These are phyloP conservation scores for Phalacrocorax brasilianus DNA, from an alignment of 2,113 vertebrate species.

Conservation along the genomic window DNA sequence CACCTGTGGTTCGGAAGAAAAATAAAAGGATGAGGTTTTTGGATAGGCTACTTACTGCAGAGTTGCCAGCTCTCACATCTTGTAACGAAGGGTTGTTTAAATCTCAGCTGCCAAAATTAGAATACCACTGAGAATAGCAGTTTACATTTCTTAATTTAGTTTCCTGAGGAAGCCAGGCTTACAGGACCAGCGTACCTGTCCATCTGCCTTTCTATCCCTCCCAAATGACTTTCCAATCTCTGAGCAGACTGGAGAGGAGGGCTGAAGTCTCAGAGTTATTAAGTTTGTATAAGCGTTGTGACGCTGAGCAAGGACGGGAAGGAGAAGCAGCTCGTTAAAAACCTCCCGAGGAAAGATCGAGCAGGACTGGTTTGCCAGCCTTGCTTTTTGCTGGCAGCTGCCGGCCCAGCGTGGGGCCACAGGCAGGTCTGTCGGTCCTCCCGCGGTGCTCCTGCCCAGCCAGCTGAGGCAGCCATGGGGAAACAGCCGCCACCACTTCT, in stretches of 20 bases:
- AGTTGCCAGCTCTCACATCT: not conserved
- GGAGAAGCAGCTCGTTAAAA: not conserved
- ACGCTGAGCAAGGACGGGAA: not conserved
- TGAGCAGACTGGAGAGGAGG: not conserved
- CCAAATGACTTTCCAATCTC: not conserved
- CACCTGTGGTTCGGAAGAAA: not conserved
- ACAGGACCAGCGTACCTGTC: not conserved
- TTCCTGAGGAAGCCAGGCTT: not conserved
- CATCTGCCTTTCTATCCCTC: not conserved
- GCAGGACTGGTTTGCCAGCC: not conserved
- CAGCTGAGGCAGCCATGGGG: not conserved
- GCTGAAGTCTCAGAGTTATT: not conserved
- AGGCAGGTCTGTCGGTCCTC: not conserved
- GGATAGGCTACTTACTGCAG: not conserved
- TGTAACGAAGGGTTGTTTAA: not conserved
- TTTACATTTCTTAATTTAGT: not conserved
- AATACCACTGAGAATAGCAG: not conserved
- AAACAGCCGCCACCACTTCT: not conserved
- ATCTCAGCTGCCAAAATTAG: not conserved
- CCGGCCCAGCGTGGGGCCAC: not conserved
- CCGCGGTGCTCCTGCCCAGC: not conserved
- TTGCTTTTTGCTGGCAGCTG: not conserved
- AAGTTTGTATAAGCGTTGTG: not conserved
- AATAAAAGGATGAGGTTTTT: not conserved
- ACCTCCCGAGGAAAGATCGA: accelerated